These are phyloP conservation scores for Thoracochromis brauschi DNA, from an alignment of 2,113 vertebrate species.

Conservation along the genomic window DNA sequence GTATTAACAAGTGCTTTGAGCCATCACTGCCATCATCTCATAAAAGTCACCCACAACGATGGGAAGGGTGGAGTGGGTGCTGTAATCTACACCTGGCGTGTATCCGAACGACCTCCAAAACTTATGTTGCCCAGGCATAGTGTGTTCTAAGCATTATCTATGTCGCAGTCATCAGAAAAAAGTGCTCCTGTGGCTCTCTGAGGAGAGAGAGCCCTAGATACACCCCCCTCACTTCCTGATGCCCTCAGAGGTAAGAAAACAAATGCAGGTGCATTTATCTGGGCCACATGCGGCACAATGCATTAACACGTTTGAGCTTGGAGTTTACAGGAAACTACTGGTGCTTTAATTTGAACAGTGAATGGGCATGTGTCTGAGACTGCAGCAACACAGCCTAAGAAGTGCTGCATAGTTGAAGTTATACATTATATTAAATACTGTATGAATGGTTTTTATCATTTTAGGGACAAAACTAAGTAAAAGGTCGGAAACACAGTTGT, in stretches of 20 bases:
- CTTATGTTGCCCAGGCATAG: not conserved
- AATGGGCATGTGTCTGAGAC: not conserved
- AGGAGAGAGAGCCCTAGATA: constrained; percentile 44
- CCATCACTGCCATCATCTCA: not conserved
- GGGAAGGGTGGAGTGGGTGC: not conserved
- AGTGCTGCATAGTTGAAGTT: not conserved
- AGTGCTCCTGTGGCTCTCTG: constrained; percentile 30
- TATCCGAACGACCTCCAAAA: constrained; percentile 52
- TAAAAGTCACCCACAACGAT: constrained; percentile 25
- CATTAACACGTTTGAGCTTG: not conserved
- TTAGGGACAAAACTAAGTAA: not conserved
- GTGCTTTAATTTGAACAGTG: not conserved
- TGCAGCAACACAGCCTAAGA: not conserved
- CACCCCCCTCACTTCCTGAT: not conserved
- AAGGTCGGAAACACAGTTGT: not conserved
- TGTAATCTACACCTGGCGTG: constrained; percentile 48
- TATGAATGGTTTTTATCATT: not conserved
- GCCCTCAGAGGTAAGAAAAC: not conserved
- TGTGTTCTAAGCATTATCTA: constrained; percentile 51
- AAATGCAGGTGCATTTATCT: constrained; percentile 43
- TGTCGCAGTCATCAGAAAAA: constrained; percentile 57
- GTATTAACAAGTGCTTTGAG: not conserved
- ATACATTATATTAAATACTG: not conserved
- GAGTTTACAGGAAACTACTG: not conserved
- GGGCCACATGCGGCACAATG: not conserved